Base-by-base conservation (phyloP, 2,113 vertebrate species). In the Channa argus region DNA sequence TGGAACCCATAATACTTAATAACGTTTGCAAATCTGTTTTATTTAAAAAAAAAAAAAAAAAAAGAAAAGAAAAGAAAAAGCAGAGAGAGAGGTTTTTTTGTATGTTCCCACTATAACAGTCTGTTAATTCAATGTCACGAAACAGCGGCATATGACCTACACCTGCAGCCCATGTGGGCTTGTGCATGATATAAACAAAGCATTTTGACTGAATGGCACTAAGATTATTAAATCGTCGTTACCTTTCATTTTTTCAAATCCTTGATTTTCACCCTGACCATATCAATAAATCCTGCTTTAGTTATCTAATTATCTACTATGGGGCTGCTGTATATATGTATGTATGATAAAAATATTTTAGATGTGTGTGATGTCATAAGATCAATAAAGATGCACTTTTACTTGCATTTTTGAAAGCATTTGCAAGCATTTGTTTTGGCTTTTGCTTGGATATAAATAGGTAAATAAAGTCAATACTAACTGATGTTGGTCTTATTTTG, bases 301-400 rank as follows among this genome's bases (percentile, higher is more conserved):
- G 54, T 59, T 51, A 6, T 49, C 11, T 63, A 52, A 33, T 71
- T 76, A 14, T 34, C 12, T 73, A 1, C 41, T 44, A 3, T 38
- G 24, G 2, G 54, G 50, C 53, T 37, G 7, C 33, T 91, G 83
- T 90, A 83, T 47, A 74, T 86, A 84, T 82, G 70, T 84, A 74
- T 67, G 38, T 79, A 82, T 66, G 33, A 63, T 62, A 58, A 36
- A 65, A 80, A 51, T 13, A 2, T 49, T 56, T 50, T 24, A 0
- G 33, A 71, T 71, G 63, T 59, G 58, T 37, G 46, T 63, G 36
- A 53, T 61, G 41, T 78, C 34, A 44, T 24, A 24, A 65, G 9
- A 60, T 5, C 14, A 77, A 37, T 45, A 77, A 80, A 60, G 8
- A 55, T 44, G 53, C 63, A 33, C 44, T 36, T 58, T 70, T 3